Percentiles rank a stretch among this genome's conserved stretches.
Evolutionary conservation across 2,797 vertebrate species (phyloP).

Genomic region (Siniperca undulata): DNA sequence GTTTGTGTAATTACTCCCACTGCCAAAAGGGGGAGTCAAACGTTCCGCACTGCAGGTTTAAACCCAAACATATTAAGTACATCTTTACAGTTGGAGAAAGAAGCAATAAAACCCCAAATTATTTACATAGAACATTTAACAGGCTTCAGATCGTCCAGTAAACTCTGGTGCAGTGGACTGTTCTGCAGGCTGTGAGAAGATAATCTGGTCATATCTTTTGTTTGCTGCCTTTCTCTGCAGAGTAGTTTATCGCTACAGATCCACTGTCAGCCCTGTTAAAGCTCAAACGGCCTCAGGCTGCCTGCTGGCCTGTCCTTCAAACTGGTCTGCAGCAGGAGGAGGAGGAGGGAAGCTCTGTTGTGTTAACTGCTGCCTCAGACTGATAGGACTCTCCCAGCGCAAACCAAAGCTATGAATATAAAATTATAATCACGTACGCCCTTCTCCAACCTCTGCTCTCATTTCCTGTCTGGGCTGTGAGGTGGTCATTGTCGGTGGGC

Average conservation of each 20-base stretch:
- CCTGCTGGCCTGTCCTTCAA: conserved; percentile 20
- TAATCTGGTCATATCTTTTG: conserved; percentile 33
- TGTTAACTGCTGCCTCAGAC: conserved; percentile 5
- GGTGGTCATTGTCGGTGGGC: conserved; percentile 14
- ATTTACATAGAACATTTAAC: conserved; percentile 13
- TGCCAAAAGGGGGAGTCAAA: no score
- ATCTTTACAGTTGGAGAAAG: not conserved
- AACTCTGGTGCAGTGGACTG: not conserved
- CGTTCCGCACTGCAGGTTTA: not conserved
- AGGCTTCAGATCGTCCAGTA: not conserved
- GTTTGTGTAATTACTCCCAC: no score
- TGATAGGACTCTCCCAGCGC: conserved; percentile 11
- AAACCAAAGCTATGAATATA: conserved; percentile 40
- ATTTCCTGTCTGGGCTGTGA: conserved; percentile 34
- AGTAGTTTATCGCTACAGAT: conserved; percentile 6
- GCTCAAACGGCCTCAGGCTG: not conserved
- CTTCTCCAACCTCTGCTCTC: conserved; percentile 32
- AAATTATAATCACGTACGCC: conserved; percentile 33
- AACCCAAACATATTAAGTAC: not conserved
- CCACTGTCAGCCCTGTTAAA: conserved; percentile 14
- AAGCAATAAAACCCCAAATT: conserved; percentile 17
- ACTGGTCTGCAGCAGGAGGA: conserved; percentile 7
- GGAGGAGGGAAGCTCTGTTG: conserved; percentile 1
- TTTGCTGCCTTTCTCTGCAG: conserved; percentile 20
- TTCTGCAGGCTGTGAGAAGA: not conserved